Conservation (phyloP, 2,888 invertebrate species). For the Plusia festucae region DNA sequence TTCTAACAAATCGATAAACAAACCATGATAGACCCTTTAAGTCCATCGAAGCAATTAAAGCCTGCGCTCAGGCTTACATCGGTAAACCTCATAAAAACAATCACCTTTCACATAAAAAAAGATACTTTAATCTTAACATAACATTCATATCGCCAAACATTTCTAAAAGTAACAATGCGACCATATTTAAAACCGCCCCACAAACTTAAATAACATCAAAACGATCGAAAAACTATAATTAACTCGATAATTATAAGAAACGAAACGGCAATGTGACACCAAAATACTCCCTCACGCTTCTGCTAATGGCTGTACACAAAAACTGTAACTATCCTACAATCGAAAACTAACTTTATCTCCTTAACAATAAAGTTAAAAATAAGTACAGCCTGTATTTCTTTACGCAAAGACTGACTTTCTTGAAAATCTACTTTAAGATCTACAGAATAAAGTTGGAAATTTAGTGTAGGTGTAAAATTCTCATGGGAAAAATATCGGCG, state of each 20-base stretch:
- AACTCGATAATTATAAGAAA: constrained; percentile 60
- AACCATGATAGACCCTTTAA: too few relatives aligned
- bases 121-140: neutral
- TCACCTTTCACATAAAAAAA: neutral
- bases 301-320: constrained; percentile 66
- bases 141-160: neutral
- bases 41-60: too few relatives aligned
- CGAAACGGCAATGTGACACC: constrained; percentile 66
- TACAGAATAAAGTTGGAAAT: neutral
- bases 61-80: too few relatives aligned
- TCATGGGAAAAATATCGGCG: constrained; percentile 47
- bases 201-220: constrained; percentile 30
- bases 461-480: constrained; percentile 1
- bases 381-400: neutral
- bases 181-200: constrained; percentile 25
- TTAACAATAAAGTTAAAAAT: neutral
- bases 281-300: constrained; percentile 67
- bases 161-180: constrained; percentile 7
- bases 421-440: neutral
- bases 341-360: neutral
- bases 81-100: neutral
- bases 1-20: too few relatives aligned
- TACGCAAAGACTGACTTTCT: neutral
- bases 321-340: constrained; percentile 32
- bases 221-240: constrained; percentile 55